Conservation (phyloP, 2,113 vertebrate species). For the Syrrhaptes paradoxus region DNA sequence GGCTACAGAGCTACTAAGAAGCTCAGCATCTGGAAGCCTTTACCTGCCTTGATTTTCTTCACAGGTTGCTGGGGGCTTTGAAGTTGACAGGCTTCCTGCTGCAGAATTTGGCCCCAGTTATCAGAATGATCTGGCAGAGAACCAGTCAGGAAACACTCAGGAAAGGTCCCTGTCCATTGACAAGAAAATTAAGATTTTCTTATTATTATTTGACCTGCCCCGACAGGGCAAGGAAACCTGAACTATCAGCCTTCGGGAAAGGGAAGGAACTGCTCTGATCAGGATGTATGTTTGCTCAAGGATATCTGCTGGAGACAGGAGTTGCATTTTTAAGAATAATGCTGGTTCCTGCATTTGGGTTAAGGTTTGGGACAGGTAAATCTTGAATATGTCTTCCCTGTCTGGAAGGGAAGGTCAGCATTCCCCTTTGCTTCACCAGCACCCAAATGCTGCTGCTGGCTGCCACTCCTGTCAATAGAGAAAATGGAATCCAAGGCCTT, state of each 20-base stretch:
- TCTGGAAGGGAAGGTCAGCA: not conserved
- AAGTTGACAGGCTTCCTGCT: constrained; percentile 12
- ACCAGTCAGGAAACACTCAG: not conserved
- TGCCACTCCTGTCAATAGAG: not conserved
- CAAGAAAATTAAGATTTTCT: not conserved
- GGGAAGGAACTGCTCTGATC: not conserved
- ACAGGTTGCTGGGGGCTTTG: not conserved
- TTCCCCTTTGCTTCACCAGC: not conserved
- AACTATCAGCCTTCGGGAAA: not conserved
- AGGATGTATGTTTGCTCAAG: not conserved
- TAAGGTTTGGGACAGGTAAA: not conserved
- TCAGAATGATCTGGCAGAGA: not conserved
- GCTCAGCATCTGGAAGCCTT: constrained; percentile 43
- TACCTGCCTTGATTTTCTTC: constrained; percentile 42
- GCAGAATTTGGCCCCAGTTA: not conserved
- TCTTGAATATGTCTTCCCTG: not conserved
- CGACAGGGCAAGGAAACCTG: not conserved
- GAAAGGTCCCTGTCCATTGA: not conserved
- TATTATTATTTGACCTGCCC: not conserved
- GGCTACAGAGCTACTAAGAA: not conserved
- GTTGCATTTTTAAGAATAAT: not conserved
- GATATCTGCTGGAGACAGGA: not conserved
- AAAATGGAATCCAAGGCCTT: not conserved
- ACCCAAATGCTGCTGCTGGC: not conserved
- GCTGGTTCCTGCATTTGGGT: not conserved